Base-by-base conservation (phyloP, 2,797 vertebrate species). In the Naso thynnoides region DNA sequence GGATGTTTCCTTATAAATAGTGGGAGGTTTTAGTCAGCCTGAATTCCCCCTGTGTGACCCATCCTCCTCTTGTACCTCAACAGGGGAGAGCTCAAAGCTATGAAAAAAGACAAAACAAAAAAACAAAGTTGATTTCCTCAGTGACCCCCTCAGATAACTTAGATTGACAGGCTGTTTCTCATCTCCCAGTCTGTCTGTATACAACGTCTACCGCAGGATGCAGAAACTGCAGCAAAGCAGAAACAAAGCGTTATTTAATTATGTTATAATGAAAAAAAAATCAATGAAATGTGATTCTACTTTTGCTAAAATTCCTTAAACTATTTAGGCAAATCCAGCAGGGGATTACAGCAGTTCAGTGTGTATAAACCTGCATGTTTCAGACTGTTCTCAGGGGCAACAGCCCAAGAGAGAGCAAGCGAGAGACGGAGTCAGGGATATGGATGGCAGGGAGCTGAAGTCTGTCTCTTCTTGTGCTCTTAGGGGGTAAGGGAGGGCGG, bases 1-100 rank as follows among this genome's bases (percentile, higher is more conserved):
- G 75, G 73, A 81, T 72, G 59, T 73, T 78, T 79, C 55, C 58
- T 65, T 59, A 61, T 68, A 61, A 81, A 74, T 75, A 74, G 79
- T 62, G 54, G 59, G 38, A 69, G 64, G 18, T 79, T 78, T 87
- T 77, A 66, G 66, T 77, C 60, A 69, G 78, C 42, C 44, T 55
- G 38, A 68, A 73, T 36, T 61, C 70, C 70, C 58, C 67, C 70
- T 50, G 54, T 63, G 79, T 78, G 52, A 53, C 67, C 53, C 64
- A 76, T 79, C 71, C 29, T 29, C 33, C 31, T 48, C 44, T 65
- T 24, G 0, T n/a, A 31, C 10, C 11, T 68, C 62, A 64, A 38
- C 61, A 48, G 39, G 44, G 54, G 44, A 70, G 39, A 72, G 44
- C n/a, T 53, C n/a, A 64, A n/a, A 64, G 45, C 38, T 19, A 26